Percentiles rank a stretch among this genome's conserved stretches.
Conservation (phyloP, 2,113 vertebrate species). For the Boleophthalmus pectinirostris region DNA sequence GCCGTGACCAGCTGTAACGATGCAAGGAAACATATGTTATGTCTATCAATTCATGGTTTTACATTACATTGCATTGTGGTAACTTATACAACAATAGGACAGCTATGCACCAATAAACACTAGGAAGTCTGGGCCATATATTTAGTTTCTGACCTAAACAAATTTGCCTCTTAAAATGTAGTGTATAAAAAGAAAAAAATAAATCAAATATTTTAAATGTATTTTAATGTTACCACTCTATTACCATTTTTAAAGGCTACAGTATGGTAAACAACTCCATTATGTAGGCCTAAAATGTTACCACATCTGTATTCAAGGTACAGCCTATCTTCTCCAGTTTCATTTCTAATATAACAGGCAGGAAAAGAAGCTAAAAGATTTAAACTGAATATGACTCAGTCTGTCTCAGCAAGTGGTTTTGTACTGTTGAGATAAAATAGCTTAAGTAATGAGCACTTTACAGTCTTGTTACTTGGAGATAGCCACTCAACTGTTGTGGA, state of each 20-base stretch:
- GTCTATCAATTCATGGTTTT: constrained; percentile 14
- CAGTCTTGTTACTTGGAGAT: constrained; percentile 15
- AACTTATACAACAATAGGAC: neutral
- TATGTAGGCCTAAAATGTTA: neutral
- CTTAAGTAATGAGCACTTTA: constrained; percentile 21
- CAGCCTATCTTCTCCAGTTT: constrained; percentile 45
- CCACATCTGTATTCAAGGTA: constrained; percentile 49
- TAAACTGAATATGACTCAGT: constrained; percentile 16
- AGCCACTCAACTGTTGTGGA: constrained; percentile 21
- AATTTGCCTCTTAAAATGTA: neutral
- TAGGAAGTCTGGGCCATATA: neutral
- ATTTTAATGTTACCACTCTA: neutral
- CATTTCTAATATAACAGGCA: constrained; percentile 43
- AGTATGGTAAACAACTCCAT: neutral
- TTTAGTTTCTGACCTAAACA: neutral
- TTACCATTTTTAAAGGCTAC: neutral
- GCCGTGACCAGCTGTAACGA: constrained; percentile 19
- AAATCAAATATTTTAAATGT: too few species aligned
- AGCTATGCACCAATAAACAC: neutral
- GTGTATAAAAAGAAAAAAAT: too few species aligned
- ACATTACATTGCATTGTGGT: neutral
- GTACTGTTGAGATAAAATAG: constrained; percentile 9
- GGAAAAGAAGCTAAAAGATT: constrained; percentile 29
- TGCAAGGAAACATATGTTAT: constrained; percentile 20
- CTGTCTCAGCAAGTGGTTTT: constrained; percentile 13